Base-by-base conservation (phyloP, 2,113 vertebrate genomes). In the Notarius lentiginosus region DNA sequence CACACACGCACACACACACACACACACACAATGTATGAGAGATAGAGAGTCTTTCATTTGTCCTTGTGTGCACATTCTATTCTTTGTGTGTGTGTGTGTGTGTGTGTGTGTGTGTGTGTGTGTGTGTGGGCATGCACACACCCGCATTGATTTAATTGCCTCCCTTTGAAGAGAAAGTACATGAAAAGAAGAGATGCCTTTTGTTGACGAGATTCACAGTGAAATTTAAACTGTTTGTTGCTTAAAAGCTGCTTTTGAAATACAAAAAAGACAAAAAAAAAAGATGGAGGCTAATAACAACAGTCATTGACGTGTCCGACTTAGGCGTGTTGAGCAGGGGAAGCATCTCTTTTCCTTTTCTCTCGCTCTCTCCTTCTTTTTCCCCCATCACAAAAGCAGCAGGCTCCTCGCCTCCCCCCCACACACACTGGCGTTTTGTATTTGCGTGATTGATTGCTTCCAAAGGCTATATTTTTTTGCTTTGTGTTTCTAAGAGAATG, bases 241-340 rank as follows among this genome's bases (percentile, higher is more conserved):
- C 91, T 90, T 90, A 88, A 93, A 94, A 93, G 89, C 88, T 82
- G 91, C 89, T 91, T 94, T 94, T 93, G 89, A 94, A 93, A 93
- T 89, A 80, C 80, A 84, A 91, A 81, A 93, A 94, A 93, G 92
- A 93, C 90, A 87, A 24, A 93, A 92, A 91, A 24, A 83, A 87
- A 87, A 91, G 86, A 91, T 73, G 65, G 70, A 87, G 82, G 87
- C 80, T 84, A 92, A 92, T 92, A 92, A 93, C 92, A 89, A 87
- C 70, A 82, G 87, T 89, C 84, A 72, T 65, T 87, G 81, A 41
- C 89, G 89, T 89, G 90, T 91, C 90, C 89, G 87, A 89, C 89
- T 92, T 87, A 89, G 88, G 87, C 87, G 65, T 90, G 87, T 90
- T 76, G 82, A 76, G 83, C 84, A 4, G 51, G 58, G 61, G 73